phyloP scores from a whole-genome alignment of 2,113 vertebrate genomes.

The Nibea albiflora region DNA sequence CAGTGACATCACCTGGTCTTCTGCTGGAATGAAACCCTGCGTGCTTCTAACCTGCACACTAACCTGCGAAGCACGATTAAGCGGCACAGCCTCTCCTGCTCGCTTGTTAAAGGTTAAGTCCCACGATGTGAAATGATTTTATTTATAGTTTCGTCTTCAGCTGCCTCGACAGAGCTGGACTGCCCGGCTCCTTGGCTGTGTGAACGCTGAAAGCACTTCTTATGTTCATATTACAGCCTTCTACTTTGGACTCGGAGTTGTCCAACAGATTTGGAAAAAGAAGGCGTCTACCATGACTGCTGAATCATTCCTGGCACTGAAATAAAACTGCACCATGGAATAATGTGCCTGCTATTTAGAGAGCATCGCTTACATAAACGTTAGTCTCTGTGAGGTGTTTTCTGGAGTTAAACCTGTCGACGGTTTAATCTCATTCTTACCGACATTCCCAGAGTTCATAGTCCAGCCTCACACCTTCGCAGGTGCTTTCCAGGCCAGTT shows the following conservation, averaged over 20 bases:
- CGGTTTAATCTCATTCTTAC: constrained; percentile 17
- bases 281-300: constrained; percentile 17
- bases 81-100: not conserved
- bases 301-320: constrained; percentile 50
- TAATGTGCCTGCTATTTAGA: constrained; percentile 11
- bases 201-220: constrained; percentile 32
- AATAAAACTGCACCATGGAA: constrained; percentile 33
- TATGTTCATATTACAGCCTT: constrained; percentile 27
- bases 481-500: constrained; percentile 2
- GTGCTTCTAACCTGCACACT: not conserved
- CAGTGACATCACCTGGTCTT: constrained; percentile 7
- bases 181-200: not conserved
- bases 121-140: constrained; percentile 1
- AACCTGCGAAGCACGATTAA: not conserved
- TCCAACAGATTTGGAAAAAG: constrained; percentile 37
- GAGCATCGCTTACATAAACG: constrained; percentile 30
- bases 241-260: constrained; percentile 18
- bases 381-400: not conserved
- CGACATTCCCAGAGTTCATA: constrained; percentile 14
- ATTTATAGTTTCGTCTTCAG: constrained; percentile 12
- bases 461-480: constrained; percentile 21
- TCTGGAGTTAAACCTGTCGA: not conserved
- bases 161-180: not conserved
- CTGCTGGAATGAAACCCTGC: not conserved
- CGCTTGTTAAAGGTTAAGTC: not conserved